A percentile compares a stretch with the other conserved stretches of the same genome.
These are phyloP conservation scores for Salvelinus alpinus DNA, from an alignment of 2,113 vertebrate genomes.

Conservation along the genomic window DNA sequence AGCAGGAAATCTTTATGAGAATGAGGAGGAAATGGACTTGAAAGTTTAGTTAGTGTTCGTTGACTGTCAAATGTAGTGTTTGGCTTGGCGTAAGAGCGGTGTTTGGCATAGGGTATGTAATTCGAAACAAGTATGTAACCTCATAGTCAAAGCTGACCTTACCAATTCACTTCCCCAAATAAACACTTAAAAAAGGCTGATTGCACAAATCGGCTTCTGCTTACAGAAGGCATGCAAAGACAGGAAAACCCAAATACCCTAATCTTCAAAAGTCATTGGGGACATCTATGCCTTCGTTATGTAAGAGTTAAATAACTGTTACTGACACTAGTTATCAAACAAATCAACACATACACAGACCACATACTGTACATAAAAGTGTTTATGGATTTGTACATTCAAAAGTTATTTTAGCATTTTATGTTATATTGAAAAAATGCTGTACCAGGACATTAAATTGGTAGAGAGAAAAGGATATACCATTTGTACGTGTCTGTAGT, in stretches of 20 bases:
- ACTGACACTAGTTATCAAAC: too few relatives aligned
- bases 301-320: conserved; percentile 42
- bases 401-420: too few relatives aligned
- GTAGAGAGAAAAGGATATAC: too few relatives aligned
- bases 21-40: conserved; percentile 53
- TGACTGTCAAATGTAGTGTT: conserved; percentile 58
- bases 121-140: conserved; percentile 43
- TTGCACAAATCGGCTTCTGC: conserved; percentile 29
- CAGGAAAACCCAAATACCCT: conserved; percentile 33
- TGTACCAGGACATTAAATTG: too few relatives aligned
- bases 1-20: conserved; percentile 40
- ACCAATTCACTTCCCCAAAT: conserved; percentile 35
- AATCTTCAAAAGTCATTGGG: conserved; percentile 28
- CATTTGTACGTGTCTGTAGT: too few relatives aligned
- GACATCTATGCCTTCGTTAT: conserved; percentile 34
- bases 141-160: conserved; percentile 50
- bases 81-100: conserved; percentile 56
- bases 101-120: conserved; percentile 56
- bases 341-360: too few relatives aligned
- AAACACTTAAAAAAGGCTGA: conserved; percentile 21
- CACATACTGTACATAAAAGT: too few relatives aligned
- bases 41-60: conserved; percentile 55
- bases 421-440: too few relatives aligned
- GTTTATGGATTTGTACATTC: too few relatives aligned
- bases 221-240: conserved; percentile 20